These are phyloP conservation scores for Mus pahari DNA, from an alignment of 2,113 vertebrate species.

Conservation along the genomic window DNA sequence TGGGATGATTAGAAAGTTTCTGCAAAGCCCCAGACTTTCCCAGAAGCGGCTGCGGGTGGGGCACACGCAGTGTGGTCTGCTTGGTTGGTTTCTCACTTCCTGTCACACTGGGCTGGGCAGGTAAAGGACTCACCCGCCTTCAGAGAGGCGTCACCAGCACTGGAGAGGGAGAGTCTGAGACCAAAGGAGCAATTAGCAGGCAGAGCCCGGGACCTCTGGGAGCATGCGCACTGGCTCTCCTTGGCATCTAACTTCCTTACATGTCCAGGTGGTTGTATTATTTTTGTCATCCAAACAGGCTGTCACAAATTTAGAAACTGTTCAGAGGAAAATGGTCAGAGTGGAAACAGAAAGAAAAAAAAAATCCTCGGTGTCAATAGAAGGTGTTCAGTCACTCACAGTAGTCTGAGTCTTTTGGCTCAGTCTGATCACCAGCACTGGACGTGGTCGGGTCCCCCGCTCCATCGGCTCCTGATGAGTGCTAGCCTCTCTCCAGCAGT, in stretches of 20 bases:
- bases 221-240: neutral
- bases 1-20: slow-evolving; percentile 37
- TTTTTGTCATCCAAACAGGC: neutral
- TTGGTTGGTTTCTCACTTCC: neutral
- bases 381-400: neutral
- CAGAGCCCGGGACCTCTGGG: neutral
- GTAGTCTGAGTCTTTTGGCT: accelerated
- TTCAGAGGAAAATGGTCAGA: neutral
- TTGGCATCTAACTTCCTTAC: neutral
- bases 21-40: slow-evolving; percentile 62
- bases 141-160: neutral
- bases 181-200: neutral
- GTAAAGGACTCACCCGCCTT: neutral
- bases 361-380: neutral
- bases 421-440: neutral
- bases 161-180: neutral
- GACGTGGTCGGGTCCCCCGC: no score
- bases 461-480: neutral
- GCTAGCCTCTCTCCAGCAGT: neutral
- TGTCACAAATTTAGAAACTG: neutral
- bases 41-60: slow-evolving; percentile 68
- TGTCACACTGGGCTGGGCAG: neutral
- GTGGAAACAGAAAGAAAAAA: neutral
- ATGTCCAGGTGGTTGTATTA: accelerated
- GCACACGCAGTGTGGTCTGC: accelerated